A percentile compares a stretch with the other conserved stretches of the same genome.
phyloP scores from a whole-genome alignment of 2,797 vertebrate genomes.

The Labeo calbasu region DNA sequence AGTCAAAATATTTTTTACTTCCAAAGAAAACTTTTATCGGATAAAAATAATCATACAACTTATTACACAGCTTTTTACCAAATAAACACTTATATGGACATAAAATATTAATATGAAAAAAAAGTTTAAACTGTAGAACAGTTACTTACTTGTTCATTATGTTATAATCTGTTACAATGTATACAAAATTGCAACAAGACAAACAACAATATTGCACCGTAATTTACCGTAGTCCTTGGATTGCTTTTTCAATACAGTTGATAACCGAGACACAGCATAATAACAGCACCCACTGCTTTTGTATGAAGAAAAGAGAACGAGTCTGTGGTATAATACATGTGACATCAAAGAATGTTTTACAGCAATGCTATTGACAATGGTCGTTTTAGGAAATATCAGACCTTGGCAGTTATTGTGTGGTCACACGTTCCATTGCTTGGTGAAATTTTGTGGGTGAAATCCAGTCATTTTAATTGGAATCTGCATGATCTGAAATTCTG shows the following conservation, averaged over 20 bases:
- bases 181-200: neutral
- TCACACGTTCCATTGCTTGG: neutral
- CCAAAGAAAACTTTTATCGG: too few species aligned
- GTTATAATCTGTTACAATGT: neutral
- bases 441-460: neutral
- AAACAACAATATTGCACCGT: neutral
- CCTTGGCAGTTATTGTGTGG: neutral
- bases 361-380: neutral
- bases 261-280: neutral
- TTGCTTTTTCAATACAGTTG: neutral
- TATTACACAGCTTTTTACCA: too few species aligned
- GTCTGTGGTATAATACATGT: neutral
- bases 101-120: too few species aligned
- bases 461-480: neutral
- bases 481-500: neutral
- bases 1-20: too few species aligned
- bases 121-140: neutral
- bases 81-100: too few species aligned
- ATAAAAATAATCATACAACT: too few species aligned
- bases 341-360: neutral
- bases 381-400: neutral
- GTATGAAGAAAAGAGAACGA: neutral
- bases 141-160: neutral
- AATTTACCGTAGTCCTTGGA: neutral
- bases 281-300: neutral